Evolutionary conservation across 2,113 vertebrate genomes (phyloP), one percentile per base, ranked within the genome.

Genomic region (Raphicerus campestris): DNA sequence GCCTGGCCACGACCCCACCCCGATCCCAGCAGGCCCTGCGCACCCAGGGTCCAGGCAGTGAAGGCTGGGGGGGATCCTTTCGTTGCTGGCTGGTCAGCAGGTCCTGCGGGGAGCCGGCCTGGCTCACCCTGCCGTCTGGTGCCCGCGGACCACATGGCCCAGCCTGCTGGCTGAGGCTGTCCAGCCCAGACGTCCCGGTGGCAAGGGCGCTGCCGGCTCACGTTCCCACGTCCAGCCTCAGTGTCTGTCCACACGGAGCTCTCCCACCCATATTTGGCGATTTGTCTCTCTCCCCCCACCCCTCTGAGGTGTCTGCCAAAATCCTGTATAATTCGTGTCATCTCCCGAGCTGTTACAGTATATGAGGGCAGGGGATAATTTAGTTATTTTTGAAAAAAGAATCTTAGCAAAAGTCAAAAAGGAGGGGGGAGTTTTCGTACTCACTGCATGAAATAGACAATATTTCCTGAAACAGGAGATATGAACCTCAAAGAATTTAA

Each of bases 391-490:
- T 98, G 98, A 98, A 96, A 97, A 98, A 98, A 98, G 96, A 94
- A 96, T 97, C 97, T 95, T 97, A 98, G 95, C 53, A 87, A 96
- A 98, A 95, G 93, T 89, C 78, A 88, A 81, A 91, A 30, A 89
- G 39, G 39, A 20, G 55, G 13, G 49, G 92, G 96, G 30, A 98
- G 97, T 96, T 97, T 97, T 98, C 78, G 92, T 98, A 98, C 89
- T 98, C 98, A 0, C 98, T 96, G 98, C 98, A 97, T 98, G 99
- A 98, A 98, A 98, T 73, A 99, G 99, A 98, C 98, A 99, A 97
- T 98, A 98, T 99, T 99, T 99, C 99, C 99, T 99, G 99, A 98
- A 98, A 99, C 98, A 99, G 99, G 99, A 99, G 99, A 99, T 98
- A 98, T 86, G 98, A 98, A 98, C 98, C 98, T 98, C 98, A 98